Evolutionary conservation across 2,113 vertebrate species (phyloP).

Genomic region (Sinocyclocheilus rhinocerous): DNA sequence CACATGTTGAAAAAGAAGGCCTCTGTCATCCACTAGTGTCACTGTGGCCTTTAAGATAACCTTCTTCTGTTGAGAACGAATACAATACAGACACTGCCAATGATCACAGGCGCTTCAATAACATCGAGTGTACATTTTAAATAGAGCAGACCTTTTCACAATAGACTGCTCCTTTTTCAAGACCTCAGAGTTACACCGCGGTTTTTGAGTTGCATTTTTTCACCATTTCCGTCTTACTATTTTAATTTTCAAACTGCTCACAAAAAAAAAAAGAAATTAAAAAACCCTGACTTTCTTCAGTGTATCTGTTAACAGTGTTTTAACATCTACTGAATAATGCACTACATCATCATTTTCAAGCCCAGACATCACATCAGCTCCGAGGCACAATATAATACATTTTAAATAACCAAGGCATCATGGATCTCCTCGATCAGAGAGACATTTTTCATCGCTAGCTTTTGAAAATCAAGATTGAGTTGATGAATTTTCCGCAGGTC

Average conservation of each 20-base stretch:
- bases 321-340: slow-evolving; percentile 12
- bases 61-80: slow-evolving; percentile 28
- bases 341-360: background rate
- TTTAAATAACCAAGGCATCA: slow-evolving; percentile 16
- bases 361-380: slow-evolving; percentile 4
- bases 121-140: background rate
- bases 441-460: slow-evolving; percentile 17
- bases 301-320: slow-evolving; percentile 2
- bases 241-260: background rate
- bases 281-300: background rate
- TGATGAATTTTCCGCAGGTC: background rate
- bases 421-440: background rate
- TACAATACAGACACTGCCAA: slow-evolving; percentile 21
- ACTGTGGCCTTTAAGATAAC: slow-evolving; percentile 47
- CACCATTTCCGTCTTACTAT: background rate
- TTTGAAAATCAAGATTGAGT: slow-evolving; percentile 8
- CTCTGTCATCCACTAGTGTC: slow-evolving; percentile 50
- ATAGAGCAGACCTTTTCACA: background rate
- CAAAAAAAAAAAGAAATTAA: background rate
- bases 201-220: no score
- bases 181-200: background rate
- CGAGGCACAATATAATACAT: background rate
- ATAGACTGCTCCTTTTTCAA: background rate
- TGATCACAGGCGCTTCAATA: slow-evolving; percentile 48
- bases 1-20: slow-evolving; percentile 56